Conservation (phyloP, 2,113 vertebrate species). For the Oreochromis niloticus region DNA sequence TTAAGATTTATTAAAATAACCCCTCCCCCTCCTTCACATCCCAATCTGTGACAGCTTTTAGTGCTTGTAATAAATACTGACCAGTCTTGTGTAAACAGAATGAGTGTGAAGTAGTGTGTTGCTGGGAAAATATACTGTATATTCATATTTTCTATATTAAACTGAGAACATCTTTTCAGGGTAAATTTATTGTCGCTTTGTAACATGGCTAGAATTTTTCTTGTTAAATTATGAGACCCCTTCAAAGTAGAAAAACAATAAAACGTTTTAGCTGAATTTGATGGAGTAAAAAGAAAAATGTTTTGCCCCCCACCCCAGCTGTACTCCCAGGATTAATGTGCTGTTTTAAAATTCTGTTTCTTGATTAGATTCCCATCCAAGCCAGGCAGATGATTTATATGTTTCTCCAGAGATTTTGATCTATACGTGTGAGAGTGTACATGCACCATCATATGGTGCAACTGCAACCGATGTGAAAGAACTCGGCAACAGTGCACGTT, state of each 20-base stretch:
- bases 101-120: background rate
- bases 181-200: background rate
- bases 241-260: background rate
- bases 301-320: background rate
- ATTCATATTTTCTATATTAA: background rate
- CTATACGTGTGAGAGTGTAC: background rate
- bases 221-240: background rate
- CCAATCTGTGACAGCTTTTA: background rate
- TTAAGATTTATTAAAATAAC: slow-evolving; percentile 32
- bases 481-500: background rate
- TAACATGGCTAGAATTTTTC: background rate
- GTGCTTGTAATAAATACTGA: slow-evolving; percentile 3
- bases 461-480: background rate
- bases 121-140: background rate
- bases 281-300: background rate
- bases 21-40: background rate
- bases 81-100: background rate
- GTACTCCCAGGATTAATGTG: background rate
- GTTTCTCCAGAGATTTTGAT: background rate
- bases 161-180: background rate
- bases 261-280: background rate
- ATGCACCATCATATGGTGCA: background rate
- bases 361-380: background rate
- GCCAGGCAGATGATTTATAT: background rate
- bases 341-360: background rate